Conservation (phyloP, 2,888 invertebrate genomes). For the Acleris literana region DNA sequence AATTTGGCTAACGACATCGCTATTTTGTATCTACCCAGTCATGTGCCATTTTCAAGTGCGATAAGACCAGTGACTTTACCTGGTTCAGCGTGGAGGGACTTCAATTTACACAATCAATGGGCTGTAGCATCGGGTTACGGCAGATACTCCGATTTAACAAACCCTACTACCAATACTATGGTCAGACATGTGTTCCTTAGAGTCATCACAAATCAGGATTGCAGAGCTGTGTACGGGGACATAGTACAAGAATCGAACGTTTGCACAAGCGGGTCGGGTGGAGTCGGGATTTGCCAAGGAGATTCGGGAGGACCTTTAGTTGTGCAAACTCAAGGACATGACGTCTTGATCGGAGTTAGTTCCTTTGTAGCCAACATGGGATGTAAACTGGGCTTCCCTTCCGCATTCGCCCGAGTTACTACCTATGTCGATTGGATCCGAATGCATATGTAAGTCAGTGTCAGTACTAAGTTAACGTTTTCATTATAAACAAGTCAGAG, state of each 20-base stretch:
- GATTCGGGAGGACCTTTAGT: slow-evolving; percentile 70
- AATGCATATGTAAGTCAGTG: slow-evolving; percentile 44
- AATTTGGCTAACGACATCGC: slow-evolving; percentile 70
- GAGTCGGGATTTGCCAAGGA: slow-evolving; percentile 69
- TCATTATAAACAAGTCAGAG: neutral
- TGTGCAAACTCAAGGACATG: slow-evolving; percentile 50
- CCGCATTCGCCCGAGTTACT: slow-evolving; percentile 64
- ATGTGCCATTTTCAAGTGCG: slow-evolving; percentile 49
- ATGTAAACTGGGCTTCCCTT: slow-evolving; percentile 65
- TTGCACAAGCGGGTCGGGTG: slow-evolving; percentile 65
- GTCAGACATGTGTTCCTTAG: slow-evolving; percentile 61
- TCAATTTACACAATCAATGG: slow-evolving; percentile 53
- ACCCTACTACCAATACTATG: slow-evolving; percentile 58
- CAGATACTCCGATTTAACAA: slow-evolving; percentile 59
- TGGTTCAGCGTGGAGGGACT: slow-evolving; percentile 45
- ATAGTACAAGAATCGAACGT: slow-evolving; percentile 61
- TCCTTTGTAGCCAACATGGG: slow-evolving; percentile 67
- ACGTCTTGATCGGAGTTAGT: slow-evolving; percentile 65
- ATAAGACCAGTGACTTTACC: slow-evolving; percentile 60
- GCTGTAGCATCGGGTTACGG: slow-evolving; percentile 65
- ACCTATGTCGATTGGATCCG: slow-evolving; percentile 61
- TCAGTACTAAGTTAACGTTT: neutral
- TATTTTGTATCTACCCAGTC: slow-evolving; percentile 56
- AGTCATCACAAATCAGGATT: slow-evolving; percentile 55
- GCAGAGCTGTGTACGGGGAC: slow-evolving; percentile 53